Conservation (phyloP, 2,797 vertebrate species). For the Triplophysa bombifrons region DNA sequence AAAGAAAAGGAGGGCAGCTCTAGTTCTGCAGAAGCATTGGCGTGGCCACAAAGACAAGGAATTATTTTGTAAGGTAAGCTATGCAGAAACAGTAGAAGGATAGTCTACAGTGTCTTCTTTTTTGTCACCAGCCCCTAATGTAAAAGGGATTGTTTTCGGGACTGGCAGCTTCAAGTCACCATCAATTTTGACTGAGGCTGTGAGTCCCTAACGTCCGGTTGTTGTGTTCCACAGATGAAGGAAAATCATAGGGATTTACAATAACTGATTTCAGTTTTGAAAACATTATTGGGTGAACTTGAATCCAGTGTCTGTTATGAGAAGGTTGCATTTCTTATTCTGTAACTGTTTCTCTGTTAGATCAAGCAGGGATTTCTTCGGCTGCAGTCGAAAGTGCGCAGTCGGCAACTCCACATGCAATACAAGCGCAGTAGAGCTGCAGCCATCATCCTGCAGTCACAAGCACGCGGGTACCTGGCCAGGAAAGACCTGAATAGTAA, state of each 20-base stretch:
- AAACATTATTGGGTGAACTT: too few species aligned
- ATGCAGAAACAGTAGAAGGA: neutral
- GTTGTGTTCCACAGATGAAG: neutral
- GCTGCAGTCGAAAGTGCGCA: constrained; percentile 78
- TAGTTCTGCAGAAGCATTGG: constrained; percentile 87
- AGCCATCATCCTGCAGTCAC: constrained; percentile 79
- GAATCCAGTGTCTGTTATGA: neutral
- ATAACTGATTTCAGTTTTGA: neutral
- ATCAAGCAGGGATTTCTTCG: constrained; percentile 79
- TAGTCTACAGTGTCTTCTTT: neutral
- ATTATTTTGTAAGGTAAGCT: constrained; percentile 75
- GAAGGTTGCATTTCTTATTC: neutral
- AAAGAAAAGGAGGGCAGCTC: constrained; percentile 79
- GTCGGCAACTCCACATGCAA: constrained; percentile 66
- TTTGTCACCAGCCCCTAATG: neutral
- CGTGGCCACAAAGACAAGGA: constrained; percentile 71
- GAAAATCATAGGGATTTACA: neutral
- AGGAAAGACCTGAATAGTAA: constrained; percentile 72
- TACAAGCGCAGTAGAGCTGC: constrained; percentile 66
- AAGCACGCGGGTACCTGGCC: constrained; percentile 77
- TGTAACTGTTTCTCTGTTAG: constrained; percentile 64
- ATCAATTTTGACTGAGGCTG: neutral
- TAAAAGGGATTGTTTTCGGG: too few species aligned
- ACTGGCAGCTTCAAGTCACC: neutral
- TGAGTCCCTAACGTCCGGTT: neutral